These are phyloP conservation scores for Bufotes viridis DNA, from an alignment of 2,797 vertebrate genomes.

Conservation along the genomic window DNA sequence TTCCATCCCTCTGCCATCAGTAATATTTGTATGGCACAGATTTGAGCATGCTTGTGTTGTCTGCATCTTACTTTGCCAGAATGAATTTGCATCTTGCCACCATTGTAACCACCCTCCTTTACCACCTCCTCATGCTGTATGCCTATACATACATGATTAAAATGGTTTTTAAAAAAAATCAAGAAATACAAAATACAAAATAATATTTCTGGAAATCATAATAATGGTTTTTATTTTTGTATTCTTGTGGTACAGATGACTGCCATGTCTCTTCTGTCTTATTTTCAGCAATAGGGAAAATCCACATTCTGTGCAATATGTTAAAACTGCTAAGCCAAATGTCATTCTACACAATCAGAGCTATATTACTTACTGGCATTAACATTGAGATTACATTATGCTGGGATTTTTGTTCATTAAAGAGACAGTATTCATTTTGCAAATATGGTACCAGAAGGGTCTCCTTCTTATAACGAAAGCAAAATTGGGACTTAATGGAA, in stretches of 20 bases:
- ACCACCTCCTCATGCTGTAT: constrained; percentile 69
- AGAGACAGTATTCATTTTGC: constrained; percentile 67
- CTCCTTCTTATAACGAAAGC: constrained; percentile 55
- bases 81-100: constrained; percentile 72
- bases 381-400: constrained; percentile 68
- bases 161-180: constrained; percentile 68
- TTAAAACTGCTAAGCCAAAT: constrained; percentile 71
- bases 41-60: constrained; percentile 72
- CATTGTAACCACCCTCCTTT: constrained; percentile 68
- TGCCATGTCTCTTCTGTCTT: constrained; percentile 64
- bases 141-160: constrained; percentile 70
- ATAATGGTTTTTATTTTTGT: constrained; percentile 66
- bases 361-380: constrained; percentile 66
- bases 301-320: constrained; percentile 69
- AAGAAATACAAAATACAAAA: constrained; percentile 66
- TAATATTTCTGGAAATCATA: constrained; percentile 67
- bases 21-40: constrained; percentile 68
- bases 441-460: constrained; percentile 63
- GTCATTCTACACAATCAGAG: constrained; percentile 67
- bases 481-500: neutral
- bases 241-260: constrained; percentile 62
- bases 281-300: constrained; percentile 68
- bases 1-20: constrained; percentile 64
- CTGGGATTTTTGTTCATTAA: constrained; percentile 70
- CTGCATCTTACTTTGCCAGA: constrained; percentile 70